Evolutionary conservation across 2,113 vertebrate species (phyloP).

Genomic region (Ptychochromis oligacanthus): DNA sequence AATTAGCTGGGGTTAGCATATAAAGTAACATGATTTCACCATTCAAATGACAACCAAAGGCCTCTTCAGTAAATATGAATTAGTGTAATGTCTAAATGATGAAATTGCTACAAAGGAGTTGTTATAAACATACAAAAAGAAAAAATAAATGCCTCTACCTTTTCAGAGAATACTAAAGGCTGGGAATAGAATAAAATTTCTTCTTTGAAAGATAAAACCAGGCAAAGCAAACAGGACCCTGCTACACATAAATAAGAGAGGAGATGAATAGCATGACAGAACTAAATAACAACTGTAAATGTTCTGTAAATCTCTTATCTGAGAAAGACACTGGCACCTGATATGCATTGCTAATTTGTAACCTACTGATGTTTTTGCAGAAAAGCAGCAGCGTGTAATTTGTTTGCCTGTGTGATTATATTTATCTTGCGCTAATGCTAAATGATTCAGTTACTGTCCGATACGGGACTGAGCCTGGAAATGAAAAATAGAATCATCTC

Average conservation of each 20-base stretch:
- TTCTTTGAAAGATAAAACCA: neutral
- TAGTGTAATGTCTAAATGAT: neutral
- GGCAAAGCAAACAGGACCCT: neutral
- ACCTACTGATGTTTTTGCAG: constrained; percentile 27
- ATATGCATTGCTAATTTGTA: constrained; percentile 46
- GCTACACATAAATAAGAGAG: neutral
- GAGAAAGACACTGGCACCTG: constrained; percentile 20
- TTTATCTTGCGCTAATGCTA: constrained; percentile 49
- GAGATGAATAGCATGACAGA: neutral
- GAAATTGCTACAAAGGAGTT: neutral
- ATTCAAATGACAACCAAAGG: neutral
- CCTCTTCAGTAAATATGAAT: neutral
- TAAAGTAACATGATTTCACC: neutral
- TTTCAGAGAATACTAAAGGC: neutral
- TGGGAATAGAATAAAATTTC: neutral
- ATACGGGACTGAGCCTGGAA: constrained; percentile 23
- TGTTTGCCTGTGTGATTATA: constrained; percentile 53
- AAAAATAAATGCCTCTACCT: neutral
- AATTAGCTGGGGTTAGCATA: neutral
- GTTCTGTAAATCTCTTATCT: constrained; percentile 29
- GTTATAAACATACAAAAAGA: neutral
- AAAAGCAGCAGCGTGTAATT: constrained; percentile 43
- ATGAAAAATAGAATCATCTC: constrained; percentile 55
- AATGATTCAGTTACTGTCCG: constrained; percentile 53
- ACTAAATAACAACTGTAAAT: constrained; percentile 12